Evolutionary conservation across 2,797 vertebrate species (phyloP), one percentile per base, ranked within the genome.

Genomic region (Cygnus olor): DNA sequence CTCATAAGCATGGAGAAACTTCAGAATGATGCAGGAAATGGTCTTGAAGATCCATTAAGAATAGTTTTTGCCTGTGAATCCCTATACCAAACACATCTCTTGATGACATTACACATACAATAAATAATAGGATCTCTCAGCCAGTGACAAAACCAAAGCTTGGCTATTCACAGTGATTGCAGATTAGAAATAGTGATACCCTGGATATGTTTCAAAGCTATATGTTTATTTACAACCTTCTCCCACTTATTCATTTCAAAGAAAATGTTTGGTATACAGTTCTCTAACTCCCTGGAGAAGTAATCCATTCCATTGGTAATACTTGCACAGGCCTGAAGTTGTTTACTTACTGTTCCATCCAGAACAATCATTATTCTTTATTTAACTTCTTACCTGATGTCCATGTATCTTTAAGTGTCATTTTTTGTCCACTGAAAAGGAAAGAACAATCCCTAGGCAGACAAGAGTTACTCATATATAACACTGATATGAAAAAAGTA

Each of bases 31-130:
- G 19, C 24, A 86, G 40, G 3, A 6, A 5, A 17, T 10, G 3
- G 25, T 61, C 11, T 13, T 63, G 9, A 34, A 88, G 5, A 9
- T 58, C 28, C 51, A 27, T 27, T 32, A 57, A 11, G 38, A 81
- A 54, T 38, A 72, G 3, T 84, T 89, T 34, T 66, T 79, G 7
- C 8, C 32, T 22, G 1, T 54, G 24, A 57, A 64, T 51, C 25
- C 13, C 13, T 51, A 3, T 7, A 38, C 4, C 5, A 61, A 73
- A 19, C 1, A 4, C 38, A 12, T 7, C 8, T 54, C 2, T 2
- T 61, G 42, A 8, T 66, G 45, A 2, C 14, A 30, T 68, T 38
- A 34, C 22, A 22, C 10, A 20, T 24, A n/a, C 9, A 21, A 14
- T 5, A 42, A 3, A 5, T 64, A 71, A 22, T 9, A 56, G 4